Evolutionary conservation across 2,113 vertebrate species (phyloP), one percentile per base, ranked within the genome.

Genomic region (Pseudolaguvia tuberculata): DNA sequence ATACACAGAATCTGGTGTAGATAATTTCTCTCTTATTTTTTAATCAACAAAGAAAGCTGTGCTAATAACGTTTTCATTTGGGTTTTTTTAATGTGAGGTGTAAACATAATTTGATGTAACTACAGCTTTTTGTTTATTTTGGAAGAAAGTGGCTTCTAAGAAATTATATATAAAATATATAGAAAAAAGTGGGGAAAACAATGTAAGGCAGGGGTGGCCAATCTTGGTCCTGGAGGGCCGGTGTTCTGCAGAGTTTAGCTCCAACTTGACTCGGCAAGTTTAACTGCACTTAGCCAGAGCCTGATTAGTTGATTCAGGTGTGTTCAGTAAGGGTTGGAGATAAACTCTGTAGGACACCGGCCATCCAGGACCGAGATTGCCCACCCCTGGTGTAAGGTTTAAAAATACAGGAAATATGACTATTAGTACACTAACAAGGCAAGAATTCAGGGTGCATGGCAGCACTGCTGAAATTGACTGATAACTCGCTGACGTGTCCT

Each of bases 351-450:
- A n/a, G n/a, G n/a, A n/a, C n/a, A n/a, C n/a, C n/a, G n/a, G n/a
- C n/a, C n/a, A n/a, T n/a, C n/a, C n/a, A n/a, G n/a, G n/a, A n/a
- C n/a, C n/a, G n/a, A n/a, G n/a, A n/a, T n/a, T n/a, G n/a, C n/a
- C n/a, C n/a, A n/a, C n/a, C n/a, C n/a, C n/a, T n/a, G n/a, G n/a
- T 76, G 48, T 78, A 83, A 83, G 78, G 73, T 35, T 13, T 14
- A 39, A 69, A 81, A 83, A 75, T 25, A 73, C 13, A 72, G 71
- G 73, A 63, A 68, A 75, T 81, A 73, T 78, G 68, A 66, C 59
- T 58, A 76, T 81, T 78, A 78, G 29, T 14, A 63, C 59, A 74
- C 50, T 72, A 68, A 77, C 59, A 58, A 77, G 69, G 53, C 53
- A 72, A 75, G 51, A 75, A 29, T 18, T 52, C 11, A 51, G 66